Base-by-base conservation (phyloP, 2,888 invertebrate species). In the Cephus pygmeus region DNA sequence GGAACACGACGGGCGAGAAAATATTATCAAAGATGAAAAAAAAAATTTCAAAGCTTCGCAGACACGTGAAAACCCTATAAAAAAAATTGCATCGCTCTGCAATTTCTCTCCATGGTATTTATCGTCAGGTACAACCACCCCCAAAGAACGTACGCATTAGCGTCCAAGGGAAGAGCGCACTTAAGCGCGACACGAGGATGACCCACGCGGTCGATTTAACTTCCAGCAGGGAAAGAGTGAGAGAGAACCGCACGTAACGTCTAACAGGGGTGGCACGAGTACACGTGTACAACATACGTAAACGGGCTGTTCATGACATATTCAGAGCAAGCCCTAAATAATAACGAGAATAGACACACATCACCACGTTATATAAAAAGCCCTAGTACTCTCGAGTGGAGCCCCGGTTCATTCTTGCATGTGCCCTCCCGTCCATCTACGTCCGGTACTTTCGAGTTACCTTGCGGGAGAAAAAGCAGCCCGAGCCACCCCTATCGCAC, bases 401-500 rank as follows among this genome's bases (percentile, higher is more conserved):
- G 4, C 40, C 40, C 40, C 40, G 40, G 15, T 40, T 15, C 40
- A 6, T 40, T 40, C 40, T 15, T 15, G 1, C 40, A 40, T 40
- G 4, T 40, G 6, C 15, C 40, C 40, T 40, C 6, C 1, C 40
- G 40, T 15, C 15, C 15, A 15, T 40, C 6, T 15, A 40, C 40
- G 15, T 40, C 15, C 15, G 40, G 40, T 40, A 40, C 15, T 40
- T 40, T 40, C 15, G 69, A 79, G 89, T 92, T 92, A 93, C 93
- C 93, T 93, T 93, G 91, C 93, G 92, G 84, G 93, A 92, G 91
- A 94, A 95, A 92, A 95, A 95, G 92, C 95, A 95, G 91, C 95
- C 95, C 89, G 94, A 94, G 91, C 94, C 94, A 92, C 94, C 94
- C 92, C 94, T 94, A 93, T 95, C 95, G 92, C 95, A 95, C 95